These are phyloP conservation scores for Solea senegalensis DNA, from an alignment of 2,113 vertebrate genomes.

Conservation along the genomic window DNA sequence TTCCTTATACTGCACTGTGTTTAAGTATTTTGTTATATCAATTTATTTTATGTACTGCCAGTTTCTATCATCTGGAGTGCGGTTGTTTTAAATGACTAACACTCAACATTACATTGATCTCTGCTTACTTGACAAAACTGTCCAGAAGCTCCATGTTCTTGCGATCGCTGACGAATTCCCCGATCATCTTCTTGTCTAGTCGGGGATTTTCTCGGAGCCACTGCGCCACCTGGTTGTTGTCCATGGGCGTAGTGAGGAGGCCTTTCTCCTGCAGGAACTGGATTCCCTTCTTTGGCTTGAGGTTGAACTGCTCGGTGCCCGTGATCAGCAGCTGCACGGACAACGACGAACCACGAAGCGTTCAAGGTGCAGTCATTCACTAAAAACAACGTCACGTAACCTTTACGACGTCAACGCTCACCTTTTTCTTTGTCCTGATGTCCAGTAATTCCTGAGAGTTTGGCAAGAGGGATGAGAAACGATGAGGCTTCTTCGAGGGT, in stretches of 20 bases:
- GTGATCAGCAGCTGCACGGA: conserved; percentile 90
- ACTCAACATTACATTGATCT: background rate
- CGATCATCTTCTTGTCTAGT: conserved; percentile 99
- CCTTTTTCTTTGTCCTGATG: conserved; percentile 98
- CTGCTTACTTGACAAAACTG: conserved; percentile 92
- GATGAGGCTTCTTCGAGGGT: conserved; percentile 85
- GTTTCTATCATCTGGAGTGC: too few relatives aligned
- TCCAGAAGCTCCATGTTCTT: conserved; percentile 93
- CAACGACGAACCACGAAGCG: background rate
- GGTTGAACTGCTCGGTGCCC: conserved; percentile 97
- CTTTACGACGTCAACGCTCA: conserved; percentile 45
- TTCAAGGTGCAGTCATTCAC: background rate
- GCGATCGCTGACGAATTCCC: conserved; percentile 95
- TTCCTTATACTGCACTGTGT: too few relatives aligned
- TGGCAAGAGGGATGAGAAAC: conserved; percentile 89
- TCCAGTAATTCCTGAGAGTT: conserved; percentile 88
- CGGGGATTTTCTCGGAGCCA: conserved; percentile 97
- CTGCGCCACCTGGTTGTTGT: conserved; percentile 92
- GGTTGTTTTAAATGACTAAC: background rate
- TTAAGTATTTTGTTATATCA: too few relatives aligned
- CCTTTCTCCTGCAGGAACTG: conserved; percentile 96
- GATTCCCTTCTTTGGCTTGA: conserved; percentile 95
- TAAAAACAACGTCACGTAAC: too few relatives aligned
- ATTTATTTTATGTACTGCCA: too few relatives aligned
- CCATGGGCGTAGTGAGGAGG: conserved; percentile 89